These are phyloP conservation scores for Burhinus oedicnemus DNA, from an alignment of 2,113 vertebrate genomes.

Conservation along the genomic window DNA sequence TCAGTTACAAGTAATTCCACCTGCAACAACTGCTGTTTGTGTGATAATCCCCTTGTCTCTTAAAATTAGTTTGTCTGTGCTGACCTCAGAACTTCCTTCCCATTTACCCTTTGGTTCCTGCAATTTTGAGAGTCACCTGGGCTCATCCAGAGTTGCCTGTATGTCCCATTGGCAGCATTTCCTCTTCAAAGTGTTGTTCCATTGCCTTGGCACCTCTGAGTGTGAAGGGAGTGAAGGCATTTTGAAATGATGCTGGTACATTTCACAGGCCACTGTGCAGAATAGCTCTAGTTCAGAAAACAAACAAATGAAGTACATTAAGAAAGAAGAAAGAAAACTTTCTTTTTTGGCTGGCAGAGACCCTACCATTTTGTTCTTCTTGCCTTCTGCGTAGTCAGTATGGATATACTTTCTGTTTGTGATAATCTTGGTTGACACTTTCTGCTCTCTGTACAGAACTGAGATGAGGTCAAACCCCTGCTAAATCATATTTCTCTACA, in stretches of 20 bases:
- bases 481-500: not conserved
- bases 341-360: not conserved
- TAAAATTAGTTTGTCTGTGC: not conserved
- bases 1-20: not conserved
- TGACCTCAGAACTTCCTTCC: not conserved
- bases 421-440: not conserved
- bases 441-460: not conserved
- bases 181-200: not conserved
- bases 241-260: not conserved
- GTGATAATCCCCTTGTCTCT: not conserved
- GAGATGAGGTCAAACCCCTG: not conserved
- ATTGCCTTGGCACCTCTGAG: not conserved
- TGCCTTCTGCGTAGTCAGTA: not conserved
- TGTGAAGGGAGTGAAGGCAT: not conserved
- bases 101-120: not conserved
- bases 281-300: not conserved
- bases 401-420: not conserved
- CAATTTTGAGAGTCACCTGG: not conserved
- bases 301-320: not conserved
- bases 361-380: not conserved
- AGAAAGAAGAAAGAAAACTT: not conserved
- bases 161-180: not conserved
- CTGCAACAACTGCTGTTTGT: too few relatives aligned
- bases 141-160: not conserved
- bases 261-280: not conserved